Evolutionary conservation across 2,797 vertebrate genomes (phyloP), one percentile per base, ranked within the genome.

Genomic region (Chelon labrosus): DNA sequence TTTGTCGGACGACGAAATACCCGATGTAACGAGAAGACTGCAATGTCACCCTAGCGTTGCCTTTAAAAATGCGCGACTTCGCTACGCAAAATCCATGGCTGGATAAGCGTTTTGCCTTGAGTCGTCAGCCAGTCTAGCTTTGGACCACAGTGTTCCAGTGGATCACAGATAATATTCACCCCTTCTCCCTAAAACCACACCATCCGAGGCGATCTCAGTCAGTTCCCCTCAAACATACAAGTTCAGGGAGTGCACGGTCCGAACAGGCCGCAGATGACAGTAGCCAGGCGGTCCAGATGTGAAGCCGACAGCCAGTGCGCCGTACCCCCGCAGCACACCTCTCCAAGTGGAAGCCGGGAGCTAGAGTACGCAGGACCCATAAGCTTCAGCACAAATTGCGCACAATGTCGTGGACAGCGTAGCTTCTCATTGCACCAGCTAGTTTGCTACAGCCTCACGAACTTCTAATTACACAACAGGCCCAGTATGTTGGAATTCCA

Each of bases 351-450:
- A 93, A 92, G 92, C 92, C 90, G 88, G 91, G 85, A 91, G 87
- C 91, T 92, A 44, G 90, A 92, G 92, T 91, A 90, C 91, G 91
- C 93, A 93, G 93, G 90, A 94, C 93, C 92, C 94, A 94, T 90
- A 92, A 86, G 92, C 90, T 90, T 95, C 88, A 91, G 83, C 88
- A 89, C 77, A 79, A 91, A 91, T 75, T 89, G 90, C 89, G 90
- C 88, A 90, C 89, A 81, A 79, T 89, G 88, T 77, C 88, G 86
- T 74, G 85, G 88, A 74, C 79, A 76, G 78, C 85, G 89, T 80
- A 83, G 90, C 79, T 74, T 84, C 58, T 91, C 89, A 88, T 91
- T 86, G 85, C 81, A 84, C 85, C 91, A 83, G 89, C 88, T 64
- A 83, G 85, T 89, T 90, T 87, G 82, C 82, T 77, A 88, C 88